Evolutionary conservation across 2,797 vertebrate genomes (phyloP).

Genomic region (Cyprinodon diabolis): DNA sequence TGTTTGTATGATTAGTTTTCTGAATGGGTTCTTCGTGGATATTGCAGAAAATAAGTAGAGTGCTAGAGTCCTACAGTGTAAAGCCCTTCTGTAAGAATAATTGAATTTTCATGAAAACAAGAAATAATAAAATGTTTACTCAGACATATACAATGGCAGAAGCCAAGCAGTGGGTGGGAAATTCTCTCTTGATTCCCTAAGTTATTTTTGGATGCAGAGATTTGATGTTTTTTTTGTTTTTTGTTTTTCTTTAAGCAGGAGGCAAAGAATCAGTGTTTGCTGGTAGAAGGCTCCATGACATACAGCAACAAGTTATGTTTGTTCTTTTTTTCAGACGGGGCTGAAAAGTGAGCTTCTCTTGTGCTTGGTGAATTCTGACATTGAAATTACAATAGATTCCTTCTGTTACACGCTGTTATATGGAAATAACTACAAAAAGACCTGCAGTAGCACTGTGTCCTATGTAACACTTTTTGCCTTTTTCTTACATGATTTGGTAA

Average conservation of each 20-base stretch:
- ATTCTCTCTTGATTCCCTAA: slow-evolving; percentile 24
- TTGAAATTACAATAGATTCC: not conserved
- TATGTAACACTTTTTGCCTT: not conserved
- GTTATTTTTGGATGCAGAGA: slow-evolving; percentile 38
- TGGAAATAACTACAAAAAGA: slow-evolving; percentile 4
- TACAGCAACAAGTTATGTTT: slow-evolving; percentile 21
- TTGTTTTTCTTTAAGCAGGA: slow-evolving; percentile 18
- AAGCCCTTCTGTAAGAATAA: slow-evolving; percentile 43
- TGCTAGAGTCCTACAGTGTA: slow-evolving; percentile 25
- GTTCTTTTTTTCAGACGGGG: not conserved
- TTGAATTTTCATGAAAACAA: slow-evolving; percentile 24
- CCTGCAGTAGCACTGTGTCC: not conserved
- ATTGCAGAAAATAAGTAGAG: slow-evolving; percentile 25
- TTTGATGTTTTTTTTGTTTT: slow-evolving; percentile 25
- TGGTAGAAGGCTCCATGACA: slow-evolving; percentile 36
- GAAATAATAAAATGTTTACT: slow-evolving; percentile 5
- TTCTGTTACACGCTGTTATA: not conserved
- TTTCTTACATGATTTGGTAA: slow-evolving; percentile 1
- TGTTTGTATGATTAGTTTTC: slow-evolving; percentile 26
- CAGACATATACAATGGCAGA: slow-evolving; percentile 9
- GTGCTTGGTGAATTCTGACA: slow-evolving; percentile 9
- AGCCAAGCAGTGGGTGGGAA: slow-evolving; percentile 21
- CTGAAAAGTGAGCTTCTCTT: not conserved
- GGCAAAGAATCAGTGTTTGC: slow-evolving; percentile 32
- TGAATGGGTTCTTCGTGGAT: slow-evolving; percentile 20